phyloP scores from a whole-genome alignment of 2,888 invertebrate genomes.

The Mythimna albipuncta region DNA sequence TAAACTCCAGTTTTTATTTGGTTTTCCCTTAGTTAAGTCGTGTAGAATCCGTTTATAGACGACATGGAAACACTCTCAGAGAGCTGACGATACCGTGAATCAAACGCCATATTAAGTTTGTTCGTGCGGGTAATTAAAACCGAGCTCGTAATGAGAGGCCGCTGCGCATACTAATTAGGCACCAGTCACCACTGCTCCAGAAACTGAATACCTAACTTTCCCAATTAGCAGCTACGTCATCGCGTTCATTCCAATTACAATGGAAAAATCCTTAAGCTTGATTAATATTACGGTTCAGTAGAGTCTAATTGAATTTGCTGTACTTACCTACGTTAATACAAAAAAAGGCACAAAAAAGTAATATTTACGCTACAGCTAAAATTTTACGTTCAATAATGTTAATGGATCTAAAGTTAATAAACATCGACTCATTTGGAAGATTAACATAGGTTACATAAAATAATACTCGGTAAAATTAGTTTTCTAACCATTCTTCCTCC shows the following conservation, averaged over 20 bases:
- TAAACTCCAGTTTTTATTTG: slow-evolving; percentile 14
- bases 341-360: slow-evolving; percentile 9
- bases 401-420: slow-evolving; percentile 58
- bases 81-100: slow-evolving; percentile 66
- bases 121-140: slow-evolving; percentile 83
- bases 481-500: slow-evolving; percentile 87
- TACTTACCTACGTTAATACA: slow-evolving; percentile 13
- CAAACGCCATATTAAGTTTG: slow-evolving; percentile 75
- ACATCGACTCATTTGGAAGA: slow-evolving; percentile 48
- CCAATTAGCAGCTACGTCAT: slow-evolving; percentile 80
- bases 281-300: slow-evolving; percentile 56
- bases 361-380: slow-evolving; percentile 15
- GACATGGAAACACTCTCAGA: slow-evolving; percentile 55
- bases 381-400: slow-evolving; percentile 36
- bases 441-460: slow-evolving; percentile 72
- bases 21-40: slow-evolving; percentile 22
- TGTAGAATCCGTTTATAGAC: slow-evolving; percentile 45
- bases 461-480: slow-evolving; percentile 88
- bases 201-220: slow-evolving; percentile 81
- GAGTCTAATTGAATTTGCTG: slow-evolving; percentile 34
- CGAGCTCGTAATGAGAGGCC: slow-evolving; percentile 80
- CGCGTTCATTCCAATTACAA: slow-evolving; percentile 70
- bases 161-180: slow-evolving; percentile 82
- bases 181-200: slow-evolving; percentile 79
- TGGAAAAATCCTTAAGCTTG: slow-evolving; percentile 64